Base-by-base conservation (phyloP, 2,113 vertebrate species). In the Potamarius usumacintae region DNA sequence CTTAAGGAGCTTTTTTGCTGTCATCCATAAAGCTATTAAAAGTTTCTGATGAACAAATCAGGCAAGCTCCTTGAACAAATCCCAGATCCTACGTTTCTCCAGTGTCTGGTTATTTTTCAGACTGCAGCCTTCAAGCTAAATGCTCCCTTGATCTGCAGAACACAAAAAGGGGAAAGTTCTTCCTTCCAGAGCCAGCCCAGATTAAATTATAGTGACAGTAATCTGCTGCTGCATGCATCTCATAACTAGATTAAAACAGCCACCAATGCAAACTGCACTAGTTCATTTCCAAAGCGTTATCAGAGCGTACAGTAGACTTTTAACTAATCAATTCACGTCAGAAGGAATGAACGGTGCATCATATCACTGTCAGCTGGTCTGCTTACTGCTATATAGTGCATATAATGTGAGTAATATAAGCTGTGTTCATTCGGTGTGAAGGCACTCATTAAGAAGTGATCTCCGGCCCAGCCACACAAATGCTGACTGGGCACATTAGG, bases 171-270 rank as follows among this genome's bases (percentile, higher is more conserved):
- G 63, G 55, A 87, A 88, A 86, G 55, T 76, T 67, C 76, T 86
- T 85, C 77, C 80, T 91, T 63, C 10, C 86, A 82, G 65, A 88
- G 77, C 76, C 20, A 85, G 30, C 55, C 55, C 77, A 89, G 88
- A 91, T 92, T 87, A 90, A 85, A 90, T 90, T 89, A 85, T 71
- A 79, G 78, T 71, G 63, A 48, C 87, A 84, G 81, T 83, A 83
- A 79, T 89, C 83, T 71, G 89, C 82, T 82, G 83, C 78, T 90
- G 86, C 79, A 55, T 86, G 89, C 85, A 81, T 87, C 87, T 87
- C 55, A 83, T 89, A 92, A 92, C 88, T 77, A 84, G 87, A 91
- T 91, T 92, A 92, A 42, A 82, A 78, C 77, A 83, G 90, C 87
- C 67, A 84, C 78, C 80, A 71, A 77, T 82, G 80, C 80, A 88